Conservation (phyloP, 1,140 invertebrate genomes). For the Aricia agestis region DNA sequence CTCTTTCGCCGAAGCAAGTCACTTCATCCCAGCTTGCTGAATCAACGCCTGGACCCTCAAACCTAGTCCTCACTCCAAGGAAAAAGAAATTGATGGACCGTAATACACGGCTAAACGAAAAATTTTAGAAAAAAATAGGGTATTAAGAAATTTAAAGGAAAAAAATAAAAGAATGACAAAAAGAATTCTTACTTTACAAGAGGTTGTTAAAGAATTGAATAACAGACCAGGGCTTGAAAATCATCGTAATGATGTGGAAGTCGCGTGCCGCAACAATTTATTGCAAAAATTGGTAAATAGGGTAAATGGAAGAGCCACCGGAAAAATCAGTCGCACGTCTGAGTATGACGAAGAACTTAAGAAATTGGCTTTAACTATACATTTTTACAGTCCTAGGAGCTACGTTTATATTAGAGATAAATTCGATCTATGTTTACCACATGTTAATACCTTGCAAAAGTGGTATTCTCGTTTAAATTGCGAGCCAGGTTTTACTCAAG, state of each 20-base stretch:
- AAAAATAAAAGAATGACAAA: neutral
- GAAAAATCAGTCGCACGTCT: neutral
- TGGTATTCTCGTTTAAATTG: conserved; percentile 13
- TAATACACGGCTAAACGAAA: neutral
- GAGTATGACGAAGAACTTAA: neutral
- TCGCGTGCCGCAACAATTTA: conserved; percentile 4
- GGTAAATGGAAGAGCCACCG: conserved; percentile 2
- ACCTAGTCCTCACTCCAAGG: conserved; percentile 5
- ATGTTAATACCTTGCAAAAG: neutral
- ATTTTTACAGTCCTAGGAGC: conserved; percentile 9
- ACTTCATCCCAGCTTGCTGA: neutral
- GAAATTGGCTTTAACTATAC: too few relatives aligned
- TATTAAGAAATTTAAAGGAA: conserved; percentile 8
- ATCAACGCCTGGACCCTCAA: neutral
- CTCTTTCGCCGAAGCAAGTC: too few relatives aligned
- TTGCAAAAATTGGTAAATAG: conserved; percentile 8
- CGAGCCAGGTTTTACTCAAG: neutral
- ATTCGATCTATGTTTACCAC: neutral
- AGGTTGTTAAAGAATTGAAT: neutral
- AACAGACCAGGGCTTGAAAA: neutral
- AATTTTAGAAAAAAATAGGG: conserved; percentile 5
- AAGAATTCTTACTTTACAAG: neutral
- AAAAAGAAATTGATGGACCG: neutral
- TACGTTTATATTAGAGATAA: conserved; percentile 5
- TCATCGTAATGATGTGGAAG: conserved; percentile 6